Base-by-base conservation (phyloP, 1,140 invertebrate species). In the Atopsyche davidsoni region DNA sequence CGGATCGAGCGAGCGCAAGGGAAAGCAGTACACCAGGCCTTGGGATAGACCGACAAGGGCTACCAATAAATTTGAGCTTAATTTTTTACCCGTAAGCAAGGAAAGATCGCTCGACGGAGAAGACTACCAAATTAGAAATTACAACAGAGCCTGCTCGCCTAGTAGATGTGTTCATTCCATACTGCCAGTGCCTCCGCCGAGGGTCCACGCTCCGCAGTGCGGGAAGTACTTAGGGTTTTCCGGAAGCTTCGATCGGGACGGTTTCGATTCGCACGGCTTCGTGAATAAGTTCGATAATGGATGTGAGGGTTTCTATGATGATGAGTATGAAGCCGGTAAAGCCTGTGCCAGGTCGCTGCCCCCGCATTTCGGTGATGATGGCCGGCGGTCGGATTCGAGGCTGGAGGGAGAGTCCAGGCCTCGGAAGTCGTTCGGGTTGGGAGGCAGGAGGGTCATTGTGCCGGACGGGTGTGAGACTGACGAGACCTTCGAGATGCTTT, bases 401-500 rank as follows among this genome's bases (percentile, higher is more conserved):
- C n/a, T 23, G 22, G 54, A 56, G 2, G 47, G 38, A 14, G 38
- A 41, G 25, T 35, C 48, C 11, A 51, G 54, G 46, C 54, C 54
- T 2, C 49, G 55, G 28, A 57, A 57, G 34, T 53, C 41, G 22
- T 28, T 23, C 18, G 36, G 54, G 13, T 36, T 57, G 14, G 55
- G 55, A 0, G 55, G 55, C 1, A 36, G 55, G 17, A 39, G 55
- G 22, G 55, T 57, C 14, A 57, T 57, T 14, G 55, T 57, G 16
- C 55, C 55, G 2, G 55, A 57, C n/a, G 55, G 55, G 1, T 57
- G 55, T 19, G 55, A 57, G 31, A 50, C 49, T 24, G 55, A 52
- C 36, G 55, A 57, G 7, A 43, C 44, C 6, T 57, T 57, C 21
- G 55, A 57, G 46, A 50, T 44, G 39, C 28, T 57, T 13, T 57